Evolutionary conservation across 2,113 vertebrate species (phyloP), one percentile per base, ranked within the genome.

Genomic region (Rostratula benghalensis): DNA sequence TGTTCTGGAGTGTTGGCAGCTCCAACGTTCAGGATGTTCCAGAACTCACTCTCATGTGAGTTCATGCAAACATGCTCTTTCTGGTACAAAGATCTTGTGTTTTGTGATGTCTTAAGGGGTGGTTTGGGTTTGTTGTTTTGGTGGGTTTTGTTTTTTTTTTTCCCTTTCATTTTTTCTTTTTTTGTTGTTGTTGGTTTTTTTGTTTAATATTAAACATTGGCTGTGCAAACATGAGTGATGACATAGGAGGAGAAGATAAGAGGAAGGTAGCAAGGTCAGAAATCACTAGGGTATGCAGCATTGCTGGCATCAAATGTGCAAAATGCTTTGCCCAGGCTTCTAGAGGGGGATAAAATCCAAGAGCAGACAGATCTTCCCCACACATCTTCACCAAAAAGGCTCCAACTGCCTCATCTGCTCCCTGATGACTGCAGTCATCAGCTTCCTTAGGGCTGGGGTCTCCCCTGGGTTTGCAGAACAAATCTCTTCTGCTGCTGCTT

Each of bases 241-340:
- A 22, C 54, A 41, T 10, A 73, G 41, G 43, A 88, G 82, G 41
- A 91, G 65, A 17, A 84, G 69, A 67, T 46, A 71, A 84, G 39
- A 22, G 31, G 46, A 68, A 69, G 70, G 50, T 2, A 2, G 8
- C 3, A 3, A 28, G 48, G 83, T 83, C 10, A 8, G 63, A 50
- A 37, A 65, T 83, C 67, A 7, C 37, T 2, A 7, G 71, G 9
- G 4, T 37, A 5, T 1, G 6, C 0, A 1, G 37, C 59, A 6
- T 3, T n/a, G 56, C 37, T 41, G 57, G 53, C 30, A n/a, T 45
- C 23, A 1, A 24, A 8, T 5, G 2, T 37, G 51, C 28, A 23
- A 35, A 54, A 15, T 54, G 30, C 53, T 46, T 21, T n/a, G 61
- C 4, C 28, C 5, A 4, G 30, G 28, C 57, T 90, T 68, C 27